Evolutionary conservation across 2,888 invertebrate species (phyloP).

Genomic region (Exephanes ischioxanthus): DNA sequence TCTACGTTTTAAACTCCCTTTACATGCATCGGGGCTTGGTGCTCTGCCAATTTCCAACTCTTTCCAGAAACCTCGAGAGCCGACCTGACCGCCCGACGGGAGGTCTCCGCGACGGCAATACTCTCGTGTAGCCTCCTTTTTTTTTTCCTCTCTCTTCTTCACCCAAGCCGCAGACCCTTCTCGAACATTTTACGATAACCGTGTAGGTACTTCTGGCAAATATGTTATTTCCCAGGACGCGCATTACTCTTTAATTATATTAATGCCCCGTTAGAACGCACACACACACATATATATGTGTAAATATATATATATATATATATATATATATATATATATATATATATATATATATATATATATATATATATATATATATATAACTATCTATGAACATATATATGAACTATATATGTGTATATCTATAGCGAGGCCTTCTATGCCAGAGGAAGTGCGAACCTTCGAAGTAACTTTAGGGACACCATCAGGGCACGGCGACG

Average conservation of each 20-base stretch:
- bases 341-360: neutral
- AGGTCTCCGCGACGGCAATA: constrained; percentile 17
- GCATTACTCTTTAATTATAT: constrained; percentile 62
- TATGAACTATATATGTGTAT: neutral
- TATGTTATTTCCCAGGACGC: constrained; percentile 63
- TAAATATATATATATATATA: neutral
- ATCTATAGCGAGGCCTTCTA: neutral
- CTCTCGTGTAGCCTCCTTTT: constrained; percentile 4
- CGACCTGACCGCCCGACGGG: neutral
- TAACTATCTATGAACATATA: neutral
- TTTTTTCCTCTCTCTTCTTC: neutral
- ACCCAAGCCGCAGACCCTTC: constrained; percentile 11
- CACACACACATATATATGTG: neutral
- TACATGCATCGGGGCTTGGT: constrained; percentile 28
- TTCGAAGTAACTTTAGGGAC: constrained; percentile 6
- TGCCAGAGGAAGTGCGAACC: constrained; percentile 7
- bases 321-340: neutral
- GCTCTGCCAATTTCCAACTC: constrained; percentile 53
- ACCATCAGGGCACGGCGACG: constrained; percentile 6
- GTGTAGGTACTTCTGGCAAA: constrained; percentile 57
- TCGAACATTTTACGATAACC: constrained; percentile 46
- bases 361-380: neutral
- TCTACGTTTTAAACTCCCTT: constrained; percentile 32
- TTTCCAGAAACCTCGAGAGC: constrained; percentile 30
- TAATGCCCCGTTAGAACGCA: constrained; percentile 41